Evolutionary conservation across 2,888 invertebrate species (phyloP).

Genomic region (Therioaphis trifolii): DNA sequence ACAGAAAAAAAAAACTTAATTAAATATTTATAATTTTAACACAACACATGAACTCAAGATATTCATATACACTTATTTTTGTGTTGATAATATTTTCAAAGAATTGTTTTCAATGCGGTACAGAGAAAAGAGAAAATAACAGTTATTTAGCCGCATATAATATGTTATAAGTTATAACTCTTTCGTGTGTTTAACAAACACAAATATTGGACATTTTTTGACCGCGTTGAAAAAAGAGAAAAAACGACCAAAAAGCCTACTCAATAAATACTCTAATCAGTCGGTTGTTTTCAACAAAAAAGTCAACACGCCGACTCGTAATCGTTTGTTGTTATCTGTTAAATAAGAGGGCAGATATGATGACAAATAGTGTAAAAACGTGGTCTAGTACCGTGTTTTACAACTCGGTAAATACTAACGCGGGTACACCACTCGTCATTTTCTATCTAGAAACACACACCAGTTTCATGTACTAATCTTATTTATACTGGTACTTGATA

Average conservation of each 20-base stretch:
- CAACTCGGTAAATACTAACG: constrained; percentile 58
- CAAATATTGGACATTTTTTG: constrained; percentile 58
- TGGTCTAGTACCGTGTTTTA: constrained; percentile 57
- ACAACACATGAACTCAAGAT: neutral
- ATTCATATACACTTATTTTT: neutral
- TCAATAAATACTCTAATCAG: constrained; percentile 59
- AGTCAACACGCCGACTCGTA: constrained; percentile 55
- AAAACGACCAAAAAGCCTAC: constrained; percentile 7
- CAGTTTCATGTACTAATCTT: constrained; percentile 59
- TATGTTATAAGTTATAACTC: constrained; percentile 30
- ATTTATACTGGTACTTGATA: constrained; percentile 52
- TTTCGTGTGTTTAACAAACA: constrained; percentile 44
- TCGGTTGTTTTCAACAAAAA: constrained; percentile 44
- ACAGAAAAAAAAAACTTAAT: no score
- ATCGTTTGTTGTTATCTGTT: constrained; percentile 57
- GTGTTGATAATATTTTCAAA: neutral
- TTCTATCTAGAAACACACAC: constrained; percentile 50
- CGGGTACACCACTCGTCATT: constrained; percentile 36
- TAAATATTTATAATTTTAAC: neutral
- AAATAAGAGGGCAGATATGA: constrained; percentile 61
- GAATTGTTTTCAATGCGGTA: neutral
- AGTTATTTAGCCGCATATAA: neutral
- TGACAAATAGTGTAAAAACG: constrained; percentile 52
- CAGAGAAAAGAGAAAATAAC: constrained; percentile 22
- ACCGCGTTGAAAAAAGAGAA: constrained; percentile 41